Conservation (phyloP, 2,888 invertebrate genomes). For the Lithodes maja region DNA sequence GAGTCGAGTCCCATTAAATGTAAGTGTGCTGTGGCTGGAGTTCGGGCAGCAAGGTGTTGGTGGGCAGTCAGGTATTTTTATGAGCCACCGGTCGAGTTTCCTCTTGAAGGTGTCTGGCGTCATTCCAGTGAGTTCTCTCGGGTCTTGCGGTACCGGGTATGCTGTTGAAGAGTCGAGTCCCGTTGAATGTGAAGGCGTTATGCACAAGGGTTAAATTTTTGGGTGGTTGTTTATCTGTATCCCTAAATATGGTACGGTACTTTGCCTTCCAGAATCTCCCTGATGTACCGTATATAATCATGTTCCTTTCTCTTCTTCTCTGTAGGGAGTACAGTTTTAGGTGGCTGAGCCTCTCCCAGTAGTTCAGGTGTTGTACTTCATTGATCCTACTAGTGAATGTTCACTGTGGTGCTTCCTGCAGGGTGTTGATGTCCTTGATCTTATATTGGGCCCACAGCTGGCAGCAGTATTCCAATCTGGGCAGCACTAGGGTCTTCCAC, state of each 20-base stretch:
- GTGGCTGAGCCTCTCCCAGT: neutral
- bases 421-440: neutral
- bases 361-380: neutral
- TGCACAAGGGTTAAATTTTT: neutral
- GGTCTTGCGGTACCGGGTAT: neutral
- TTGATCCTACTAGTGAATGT: neutral
- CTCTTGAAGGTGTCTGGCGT: neutral
- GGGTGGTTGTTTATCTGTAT: neutral
- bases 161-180: neutral
- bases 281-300: neutral
- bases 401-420: neutral
- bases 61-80: neutral
- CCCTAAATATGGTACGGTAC: neutral
- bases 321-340: neutral
- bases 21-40: neutral
- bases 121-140: neutral
- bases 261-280: neutral
- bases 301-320: neutral
- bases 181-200: neutral
- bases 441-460: neutral
- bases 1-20: neutral
- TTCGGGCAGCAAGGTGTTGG: neutral
- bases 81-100: neutral
- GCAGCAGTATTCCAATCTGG: neutral
- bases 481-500: neutral